A percentile compares a stretch with the other conserved stretches of the same genome.
These are phyloP conservation scores for Pachyuromys duprasi DNA, from an alignment of 2,797 vertebrate genomes.

Conservation along the genomic window DNA sequence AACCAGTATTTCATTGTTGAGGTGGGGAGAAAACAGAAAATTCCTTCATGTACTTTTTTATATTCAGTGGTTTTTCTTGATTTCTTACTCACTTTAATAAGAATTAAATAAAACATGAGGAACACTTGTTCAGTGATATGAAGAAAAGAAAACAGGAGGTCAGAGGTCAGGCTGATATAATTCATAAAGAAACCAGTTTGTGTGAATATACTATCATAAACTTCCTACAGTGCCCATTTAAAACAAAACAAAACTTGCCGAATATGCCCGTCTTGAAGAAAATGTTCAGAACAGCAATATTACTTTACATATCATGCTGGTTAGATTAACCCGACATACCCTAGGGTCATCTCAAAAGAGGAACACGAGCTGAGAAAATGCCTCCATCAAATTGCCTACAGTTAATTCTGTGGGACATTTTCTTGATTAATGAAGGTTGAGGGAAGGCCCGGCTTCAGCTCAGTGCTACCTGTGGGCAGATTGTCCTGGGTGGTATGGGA, in stretches of 20 bases:
- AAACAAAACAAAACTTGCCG: background rate
- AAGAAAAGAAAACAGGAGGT: background rate
- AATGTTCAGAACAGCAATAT: background rate
- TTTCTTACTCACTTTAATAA: background rate
- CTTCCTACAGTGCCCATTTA: background rate
- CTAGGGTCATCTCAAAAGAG: background rate
- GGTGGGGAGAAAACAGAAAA: background rate
- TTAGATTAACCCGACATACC: background rate
- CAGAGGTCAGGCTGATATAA: background rate
- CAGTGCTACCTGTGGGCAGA: background rate
- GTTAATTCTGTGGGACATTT: background rate
- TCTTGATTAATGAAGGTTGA: background rate
- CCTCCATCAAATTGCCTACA: background rate
- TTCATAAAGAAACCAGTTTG: background rate
- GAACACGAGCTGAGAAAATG: too few species aligned
- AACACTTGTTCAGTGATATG: background rate
- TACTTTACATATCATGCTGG: background rate
- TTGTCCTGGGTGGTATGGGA: too few species aligned
- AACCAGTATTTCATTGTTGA: background rate
- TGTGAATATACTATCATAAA: background rate
- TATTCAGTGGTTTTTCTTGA: background rate
- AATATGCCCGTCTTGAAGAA: background rate
- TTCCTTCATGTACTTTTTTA: background rate
- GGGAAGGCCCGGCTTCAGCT: background rate
- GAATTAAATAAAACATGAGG: background rate